Percentiles rank a stretch among this genome's conserved stretches.
Evolutionary conservation across 2,797 vertebrate species (phyloP).

Genomic region (Furcifer pardalis): DNA sequence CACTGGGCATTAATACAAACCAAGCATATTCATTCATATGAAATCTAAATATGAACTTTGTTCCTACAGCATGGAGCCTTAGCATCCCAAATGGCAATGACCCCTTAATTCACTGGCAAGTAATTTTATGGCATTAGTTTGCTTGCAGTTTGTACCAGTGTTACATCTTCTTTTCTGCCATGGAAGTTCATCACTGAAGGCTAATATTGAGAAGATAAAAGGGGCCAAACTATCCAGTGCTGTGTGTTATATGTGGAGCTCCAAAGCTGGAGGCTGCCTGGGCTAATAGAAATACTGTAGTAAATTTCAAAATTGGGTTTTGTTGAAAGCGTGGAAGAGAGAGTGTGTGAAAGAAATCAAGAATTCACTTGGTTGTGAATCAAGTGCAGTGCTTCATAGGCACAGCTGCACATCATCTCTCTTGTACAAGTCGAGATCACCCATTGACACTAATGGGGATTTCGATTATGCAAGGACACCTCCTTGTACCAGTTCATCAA

Average conservation of each 20-base stretch:
- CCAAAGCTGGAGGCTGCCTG: not conserved
- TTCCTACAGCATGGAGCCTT: not conserved
- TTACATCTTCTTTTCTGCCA: not conserved
- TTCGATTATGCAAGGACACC: too few relatives aligned
- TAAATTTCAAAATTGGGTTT: not conserved
- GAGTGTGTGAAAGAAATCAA: not conserved
- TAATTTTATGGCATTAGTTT: not conserved
- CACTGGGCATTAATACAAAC: not conserved
- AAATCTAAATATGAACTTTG: not conserved
- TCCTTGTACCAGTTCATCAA: too few relatives aligned
- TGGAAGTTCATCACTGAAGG: not conserved
- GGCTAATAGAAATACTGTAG: not conserved
- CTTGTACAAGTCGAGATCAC: too few relatives aligned
- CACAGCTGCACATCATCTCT: too few relatives aligned
- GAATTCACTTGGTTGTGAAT: not conserved
- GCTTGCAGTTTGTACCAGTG: not conserved
- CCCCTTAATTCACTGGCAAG: not conserved
- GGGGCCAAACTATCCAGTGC: not conserved
- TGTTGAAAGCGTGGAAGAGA: not conserved
- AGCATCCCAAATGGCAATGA: not conserved
- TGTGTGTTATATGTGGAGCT: not conserved
- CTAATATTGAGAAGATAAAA: not conserved
- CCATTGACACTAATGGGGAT: too few relatives aligned
- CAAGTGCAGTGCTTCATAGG: too few relatives aligned
- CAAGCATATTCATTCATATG: not conserved